Evolutionary conservation across 2,888 invertebrate species (phyloP).

Genomic region (Odontomyia ornata): DNA sequence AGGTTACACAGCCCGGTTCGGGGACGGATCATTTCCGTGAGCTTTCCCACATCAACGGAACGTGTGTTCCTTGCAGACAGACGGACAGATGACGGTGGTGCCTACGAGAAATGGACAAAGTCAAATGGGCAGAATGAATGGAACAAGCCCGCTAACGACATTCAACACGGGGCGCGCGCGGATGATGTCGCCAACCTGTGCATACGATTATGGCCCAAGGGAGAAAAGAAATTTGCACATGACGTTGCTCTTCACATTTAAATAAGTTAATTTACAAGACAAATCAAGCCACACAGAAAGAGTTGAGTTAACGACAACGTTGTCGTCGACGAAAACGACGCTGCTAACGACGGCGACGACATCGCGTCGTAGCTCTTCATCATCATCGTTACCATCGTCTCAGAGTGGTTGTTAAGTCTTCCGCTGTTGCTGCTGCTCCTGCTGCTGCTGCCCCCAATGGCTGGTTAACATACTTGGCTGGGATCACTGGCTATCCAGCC

Average conservation of each 20-base stretch:
- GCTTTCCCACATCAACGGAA: constrained; percentile 17
- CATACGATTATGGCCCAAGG: constrained; percentile 16
- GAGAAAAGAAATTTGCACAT: constrained; percentile 38
- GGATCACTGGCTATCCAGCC: neutral
- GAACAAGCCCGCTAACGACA: constrained; percentile 13
- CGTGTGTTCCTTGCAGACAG: neutral
- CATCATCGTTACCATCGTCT: too few relatives aligned
- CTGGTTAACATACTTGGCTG: neutral
- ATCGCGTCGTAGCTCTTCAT: constrained; percentile 9
- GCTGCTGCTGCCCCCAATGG: neutral
- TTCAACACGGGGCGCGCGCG: constrained; percentile 26
- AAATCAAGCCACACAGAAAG: constrained; percentile 43
- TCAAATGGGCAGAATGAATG: neutral
- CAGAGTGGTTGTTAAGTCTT: neutral
- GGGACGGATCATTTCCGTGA: constrained; percentile 44
- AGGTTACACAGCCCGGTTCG: constrained; percentile 18
- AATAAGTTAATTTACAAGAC: constrained; percentile 44
- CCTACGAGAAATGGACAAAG: neutral
- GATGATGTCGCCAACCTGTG: too few relatives aligned
- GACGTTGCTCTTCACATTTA: constrained; percentile 41
- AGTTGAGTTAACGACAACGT: constrained; percentile 32
- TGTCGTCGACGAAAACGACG: neutral
- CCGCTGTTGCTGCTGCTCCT: neutral
- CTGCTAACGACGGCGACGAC: neutral
- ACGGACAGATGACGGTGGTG: neutral